phyloP scores from a whole-genome alignment of 1,140 invertebrate species.

The Lepidurus arcticus region DNA sequence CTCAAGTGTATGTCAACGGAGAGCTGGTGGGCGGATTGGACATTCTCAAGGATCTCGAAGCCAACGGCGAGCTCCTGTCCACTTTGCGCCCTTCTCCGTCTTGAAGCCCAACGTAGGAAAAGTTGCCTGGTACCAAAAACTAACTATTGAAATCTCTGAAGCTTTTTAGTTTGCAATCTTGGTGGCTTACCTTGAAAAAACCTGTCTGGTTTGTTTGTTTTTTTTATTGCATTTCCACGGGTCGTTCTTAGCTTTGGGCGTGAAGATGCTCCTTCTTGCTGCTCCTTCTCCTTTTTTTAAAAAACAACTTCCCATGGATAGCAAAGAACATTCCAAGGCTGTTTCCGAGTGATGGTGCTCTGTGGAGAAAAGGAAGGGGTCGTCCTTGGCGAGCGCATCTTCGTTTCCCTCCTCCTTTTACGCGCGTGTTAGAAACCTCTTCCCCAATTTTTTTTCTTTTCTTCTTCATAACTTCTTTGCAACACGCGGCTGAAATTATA shows the following conservation, averaged over 20 bases:
- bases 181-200: constrained; percentile 2
- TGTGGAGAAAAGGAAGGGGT: background rate
- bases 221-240: background rate
- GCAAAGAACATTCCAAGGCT: background rate
- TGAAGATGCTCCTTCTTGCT: background rate
- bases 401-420: background rate
- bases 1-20: constrained; percentile 84
- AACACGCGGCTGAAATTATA: background rate
- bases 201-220: background rate
- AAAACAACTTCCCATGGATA: background rate
- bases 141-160: too few species aligned
- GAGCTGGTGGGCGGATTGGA: constrained; percentile 93
- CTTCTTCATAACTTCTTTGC: background rate
- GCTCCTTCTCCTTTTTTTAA: background rate
- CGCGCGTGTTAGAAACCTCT: too few species aligned
- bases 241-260: background rate
- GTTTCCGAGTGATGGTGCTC: background rate
- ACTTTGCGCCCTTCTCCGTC: constrained; percentile 34
- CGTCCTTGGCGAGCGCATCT: constrained; percentile 16
- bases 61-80: constrained; percentile 46
- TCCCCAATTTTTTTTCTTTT: background rate
- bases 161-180: too few species aligned
- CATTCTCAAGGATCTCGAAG: constrained; percentile 80
- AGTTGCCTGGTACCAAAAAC: too few species aligned
- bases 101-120: background rate